Evolutionary conservation across 2,888 invertebrate genomes (phyloP).

Genomic region (Dysmachus trigonus): DNA sequence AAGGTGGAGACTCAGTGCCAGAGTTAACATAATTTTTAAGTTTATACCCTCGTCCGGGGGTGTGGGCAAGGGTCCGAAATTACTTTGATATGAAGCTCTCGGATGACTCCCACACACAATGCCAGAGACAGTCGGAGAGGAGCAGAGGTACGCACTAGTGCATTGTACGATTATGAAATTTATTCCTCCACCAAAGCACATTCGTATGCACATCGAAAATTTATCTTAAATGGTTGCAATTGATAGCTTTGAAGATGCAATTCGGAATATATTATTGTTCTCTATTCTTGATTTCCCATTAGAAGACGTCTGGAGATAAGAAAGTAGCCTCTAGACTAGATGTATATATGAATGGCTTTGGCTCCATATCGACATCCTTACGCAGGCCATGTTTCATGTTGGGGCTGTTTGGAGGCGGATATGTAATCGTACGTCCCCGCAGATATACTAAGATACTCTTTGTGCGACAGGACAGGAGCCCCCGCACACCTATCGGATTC

Average conservation of each 20-base stretch:
- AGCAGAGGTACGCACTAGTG: neutral
- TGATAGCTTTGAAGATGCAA: neutral
- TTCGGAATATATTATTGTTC: slow-evolving; percentile 34
- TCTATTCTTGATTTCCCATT: slow-evolving; percentile 45
- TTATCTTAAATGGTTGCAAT: slow-evolving; percentile 20
- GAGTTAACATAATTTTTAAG: slow-evolving; percentile 27
- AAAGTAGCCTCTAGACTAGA: neutral
- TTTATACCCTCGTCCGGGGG: neutral
- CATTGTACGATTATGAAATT: neutral
- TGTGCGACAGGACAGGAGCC: neutral
- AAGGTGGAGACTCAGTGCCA: neutral
- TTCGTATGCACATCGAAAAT: neutral
- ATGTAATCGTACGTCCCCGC: neutral
- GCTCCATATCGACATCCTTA: neutral
- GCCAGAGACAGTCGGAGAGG: no score
- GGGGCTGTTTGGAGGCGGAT: neutral
- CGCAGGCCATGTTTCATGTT: neutral
- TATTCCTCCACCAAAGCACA: neutral
- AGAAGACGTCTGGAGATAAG: slow-evolving; percentile 44
- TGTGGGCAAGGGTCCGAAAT: neutral
- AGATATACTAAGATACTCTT: neutral
- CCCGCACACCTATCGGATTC: neutral
- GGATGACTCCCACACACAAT: neutral
- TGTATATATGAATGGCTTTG: neutral
- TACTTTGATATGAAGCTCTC: neutral